Evolutionary conservation across 2,797 vertebrate species (phyloP).

Genomic region (Hoplostethus mediterraneus): DNA sequence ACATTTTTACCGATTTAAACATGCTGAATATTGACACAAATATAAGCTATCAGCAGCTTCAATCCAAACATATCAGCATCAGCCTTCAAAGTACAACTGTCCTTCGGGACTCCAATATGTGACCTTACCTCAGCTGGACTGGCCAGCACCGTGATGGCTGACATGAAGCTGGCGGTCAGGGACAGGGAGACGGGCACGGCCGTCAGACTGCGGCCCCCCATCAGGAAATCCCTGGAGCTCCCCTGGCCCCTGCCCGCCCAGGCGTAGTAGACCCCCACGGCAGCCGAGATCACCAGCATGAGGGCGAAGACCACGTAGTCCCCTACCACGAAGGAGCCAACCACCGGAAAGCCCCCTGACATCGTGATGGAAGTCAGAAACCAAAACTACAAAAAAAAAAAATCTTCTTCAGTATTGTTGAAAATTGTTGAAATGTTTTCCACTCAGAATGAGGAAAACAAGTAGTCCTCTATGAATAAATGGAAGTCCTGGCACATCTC

Average conservation of each 20-base stretch:
- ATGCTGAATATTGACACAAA: no score
- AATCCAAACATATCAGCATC: no score
- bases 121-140: conserved; percentile 87
- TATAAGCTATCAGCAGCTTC: no score
- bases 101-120: background rate
- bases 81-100: no score
- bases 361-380: conserved; percentile 45
- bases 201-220: conserved; percentile 88
- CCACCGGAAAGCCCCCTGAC: conserved; percentile 37
- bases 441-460: conserved; percentile 10
- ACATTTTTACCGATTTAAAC: no score
- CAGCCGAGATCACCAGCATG: conserved; percentile 90
- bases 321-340: conserved; percentile 81
- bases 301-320: conserved; percentile 93
- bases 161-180: conserved; percentile 96
- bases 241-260: conserved; percentile 82
- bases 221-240: conserved; percentile 89
- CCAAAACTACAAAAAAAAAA: background rate
- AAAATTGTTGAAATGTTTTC: conserved; percentile 9
- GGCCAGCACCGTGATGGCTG: conserved; percentile 93
- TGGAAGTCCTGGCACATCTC: conserved; percentile 39
- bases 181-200: conserved; percentile 93
- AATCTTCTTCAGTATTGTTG: background rate
- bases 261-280: conserved; percentile 91
- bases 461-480: conserved; percentile 25